phyloP scores from a whole-genome alignment of 2,113 vertebrate species.

The Phalacrocorax pelagicus region DNA sequence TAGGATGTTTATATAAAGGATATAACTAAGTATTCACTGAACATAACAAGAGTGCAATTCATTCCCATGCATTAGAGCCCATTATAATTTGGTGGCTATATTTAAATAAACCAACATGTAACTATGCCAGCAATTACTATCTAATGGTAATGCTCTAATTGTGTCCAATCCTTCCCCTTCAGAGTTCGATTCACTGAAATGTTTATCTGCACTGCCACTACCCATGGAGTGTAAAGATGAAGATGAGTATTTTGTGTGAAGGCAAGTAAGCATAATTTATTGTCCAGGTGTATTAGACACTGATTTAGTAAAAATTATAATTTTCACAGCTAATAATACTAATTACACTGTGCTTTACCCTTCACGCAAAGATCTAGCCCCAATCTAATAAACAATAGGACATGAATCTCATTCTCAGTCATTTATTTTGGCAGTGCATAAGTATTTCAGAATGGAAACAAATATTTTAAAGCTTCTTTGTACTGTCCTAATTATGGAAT shows the following conservation, averaged over 20 bases:
- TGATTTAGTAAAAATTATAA: background rate
- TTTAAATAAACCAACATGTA: conserved; percentile 52
- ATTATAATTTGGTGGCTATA: conserved; percentile 57
- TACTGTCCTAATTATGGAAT: background rate
- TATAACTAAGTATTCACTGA: conserved; percentile 53
- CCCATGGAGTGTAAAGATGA: background rate
- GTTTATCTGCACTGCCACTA: background rate
- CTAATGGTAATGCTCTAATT: conserved; percentile 15
- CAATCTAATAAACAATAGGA: background rate
- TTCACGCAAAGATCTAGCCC: background rate
- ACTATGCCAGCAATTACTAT: conserved; percentile 9
- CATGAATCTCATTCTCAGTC: background rate
- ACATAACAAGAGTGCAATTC: conserved; percentile 45
- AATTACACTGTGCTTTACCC: background rate
- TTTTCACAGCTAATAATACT: background rate
- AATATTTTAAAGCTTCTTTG: background rate
- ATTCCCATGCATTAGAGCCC: conserved; percentile 33
- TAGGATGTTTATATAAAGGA: conserved; percentile 70
- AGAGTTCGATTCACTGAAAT: background rate
- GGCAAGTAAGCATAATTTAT: background rate
- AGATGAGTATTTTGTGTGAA: background rate
- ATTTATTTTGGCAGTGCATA: background rate
- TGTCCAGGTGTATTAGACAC: background rate
- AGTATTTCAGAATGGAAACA: background rate
- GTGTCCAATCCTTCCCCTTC: background rate